phyloP scores from a whole-genome alignment of 2,888 invertebrate genomes.

The Melanostoma scalare region DNA sequence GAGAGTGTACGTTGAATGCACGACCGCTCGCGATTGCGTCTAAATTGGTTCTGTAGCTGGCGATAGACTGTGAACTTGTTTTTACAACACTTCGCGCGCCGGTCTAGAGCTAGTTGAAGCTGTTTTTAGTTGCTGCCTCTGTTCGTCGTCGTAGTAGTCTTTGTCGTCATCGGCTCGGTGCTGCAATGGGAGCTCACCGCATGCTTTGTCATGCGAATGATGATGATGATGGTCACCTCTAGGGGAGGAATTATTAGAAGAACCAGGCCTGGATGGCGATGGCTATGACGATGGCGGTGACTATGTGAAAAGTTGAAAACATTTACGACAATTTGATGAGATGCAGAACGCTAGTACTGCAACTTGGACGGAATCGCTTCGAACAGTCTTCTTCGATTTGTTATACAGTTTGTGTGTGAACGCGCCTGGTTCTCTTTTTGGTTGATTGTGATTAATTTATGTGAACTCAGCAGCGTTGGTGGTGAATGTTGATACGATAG shows the following conservation, averaged over 20 bases:
- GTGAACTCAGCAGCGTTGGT: slow-evolving; percentile 46
- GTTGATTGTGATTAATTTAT: slow-evolving; percentile 60
- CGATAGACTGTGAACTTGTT: slow-evolving; percentile 65
- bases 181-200: slow-evolving; percentile 62
- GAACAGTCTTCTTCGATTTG: slow-evolving; percentile 44
- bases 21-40: slow-evolving; percentile 69
- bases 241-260: slow-evolving; percentile 50
- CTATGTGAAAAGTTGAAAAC: slow-evolving; percentile 27
- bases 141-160: background rate
- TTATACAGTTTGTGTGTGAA: slow-evolving; percentile 26
- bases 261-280: slow-evolving; percentile 10
- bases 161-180: slow-evolving; percentile 24
- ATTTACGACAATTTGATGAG: slow-evolving; percentile 61
- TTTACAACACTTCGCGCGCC: slow-evolving; percentile 40
- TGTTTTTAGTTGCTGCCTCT: slow-evolving; percentile 22
- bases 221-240: slow-evolving; percentile 46
- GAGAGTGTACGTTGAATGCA: slow-evolving; percentile 22
- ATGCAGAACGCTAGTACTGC: slow-evolving; percentile 42
- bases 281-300: slow-evolving; percentile 41
- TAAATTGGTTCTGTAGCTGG: slow-evolving; percentile 68
- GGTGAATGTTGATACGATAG: slow-evolving; percentile 8
- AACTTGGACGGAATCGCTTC: slow-evolving; percentile 40
- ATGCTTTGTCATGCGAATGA: slow-evolving; percentile 60
- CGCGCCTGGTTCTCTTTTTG: slow-evolving; percentile 13
- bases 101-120: slow-evolving; percentile 22